Evolutionary conservation across 2,888 invertebrate genomes (phyloP).

Genomic region (Coelopa pilipes): DNA sequence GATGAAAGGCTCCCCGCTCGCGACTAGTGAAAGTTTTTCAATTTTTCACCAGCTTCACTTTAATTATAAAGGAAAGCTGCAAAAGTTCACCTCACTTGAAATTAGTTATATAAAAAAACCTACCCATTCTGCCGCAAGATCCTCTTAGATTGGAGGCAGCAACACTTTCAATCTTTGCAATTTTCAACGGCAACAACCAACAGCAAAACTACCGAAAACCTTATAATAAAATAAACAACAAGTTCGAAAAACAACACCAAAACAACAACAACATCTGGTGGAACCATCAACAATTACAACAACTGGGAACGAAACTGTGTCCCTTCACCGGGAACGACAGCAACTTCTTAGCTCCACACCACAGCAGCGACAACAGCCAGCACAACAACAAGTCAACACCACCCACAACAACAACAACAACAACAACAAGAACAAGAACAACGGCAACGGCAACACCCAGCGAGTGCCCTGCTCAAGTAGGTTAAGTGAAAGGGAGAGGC

Average conservation of each 20-base stretch:
- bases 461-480: slow-evolving; percentile 5
- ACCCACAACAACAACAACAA: background rate
- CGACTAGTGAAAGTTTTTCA: no score
- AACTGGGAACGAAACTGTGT: slow-evolving; percentile 5
- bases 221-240: background rate
- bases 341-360: background rate
- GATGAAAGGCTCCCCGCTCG: no score
- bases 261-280: background rate
- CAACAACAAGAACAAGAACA: background rate
- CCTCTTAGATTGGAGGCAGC: no score
- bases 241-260: background rate
- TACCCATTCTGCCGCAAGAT: no score
- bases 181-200: background rate
- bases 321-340: background rate
- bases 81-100: no score
- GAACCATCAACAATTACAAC: background rate
- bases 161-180: no score
- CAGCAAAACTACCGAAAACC: background rate
- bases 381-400: background rate
- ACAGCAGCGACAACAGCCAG: background rate
- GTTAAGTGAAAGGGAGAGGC: slow-evolving; percentile 22
- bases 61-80: no score
- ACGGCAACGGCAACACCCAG: background rate
- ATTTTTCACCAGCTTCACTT: no score
- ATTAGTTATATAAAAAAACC: no score